Base-by-base conservation (phyloP, 2,888 invertebrate species). In the Nemoura dubitans region DNA sequence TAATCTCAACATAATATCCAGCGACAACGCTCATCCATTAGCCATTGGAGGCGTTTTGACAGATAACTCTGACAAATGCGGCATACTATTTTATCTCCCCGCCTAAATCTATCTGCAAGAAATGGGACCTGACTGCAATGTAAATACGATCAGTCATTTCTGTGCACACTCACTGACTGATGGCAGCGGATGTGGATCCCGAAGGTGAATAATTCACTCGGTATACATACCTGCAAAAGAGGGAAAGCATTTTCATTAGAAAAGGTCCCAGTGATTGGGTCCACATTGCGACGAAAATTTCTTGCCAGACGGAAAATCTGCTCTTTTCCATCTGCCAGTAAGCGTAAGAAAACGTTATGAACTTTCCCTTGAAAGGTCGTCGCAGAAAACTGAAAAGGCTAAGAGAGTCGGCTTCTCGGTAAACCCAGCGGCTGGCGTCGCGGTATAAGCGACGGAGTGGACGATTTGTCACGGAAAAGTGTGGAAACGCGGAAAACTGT, bases 201-300 rank as follows among this genome's bases (percentile, higher is more conserved):
- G 10, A 25, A 7, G 21, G 21, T 14, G 21, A 59, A 3, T 10
- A 59, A 59, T 59, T 81, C n/a, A 81, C 81, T 14, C 21, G 81
- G 81, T 81, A n/a, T n/a, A 81, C 81, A 81, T 81, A 81, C 81
- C 81, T 81, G 81, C 7, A 81, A 81, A 1, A 81, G 30, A 81
- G 29, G 30, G 27, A 29, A 29, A 81, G 29, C 81, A 81, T 30
- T n/a, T 36, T 59, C 21, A 59, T 59, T 59, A 59, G 21, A 59
- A 59, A 21, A 16, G 3, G 59, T 59, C 59, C 2, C 14, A 2
- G 59, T 16, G 59, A 59, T 59, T 59, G 16, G 16, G 59, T 59
- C 2, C 2, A 59, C 59, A 21, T 21, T 36, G 36, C 3, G 36
- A 36, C 3, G 36, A 36, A 36, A 59, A 1, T 59, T 59, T 59